Base-by-base conservation (phyloP, 2,888 invertebrate species). In the Ariolimax columbianus region DNA sequence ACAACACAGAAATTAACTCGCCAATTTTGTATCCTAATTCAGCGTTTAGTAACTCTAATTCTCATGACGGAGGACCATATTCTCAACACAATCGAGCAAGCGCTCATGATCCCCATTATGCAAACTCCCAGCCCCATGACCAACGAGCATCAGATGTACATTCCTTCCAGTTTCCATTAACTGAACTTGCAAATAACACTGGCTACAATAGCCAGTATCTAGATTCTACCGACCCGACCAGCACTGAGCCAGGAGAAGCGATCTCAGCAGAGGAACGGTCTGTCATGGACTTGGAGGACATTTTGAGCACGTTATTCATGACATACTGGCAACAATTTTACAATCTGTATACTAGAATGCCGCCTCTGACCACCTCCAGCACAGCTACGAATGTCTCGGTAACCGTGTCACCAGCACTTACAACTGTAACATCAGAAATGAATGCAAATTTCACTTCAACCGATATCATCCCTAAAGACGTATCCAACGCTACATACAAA, bases 271-370 rank as follows among this genome's bases (percentile, higher is more conserved):
- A 79, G 63, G 66, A 63, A 11, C 63, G 33, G 19, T 63, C 79
- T 30, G 36, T 47, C n/a, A 14, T 79, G 79, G 79, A 79, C 43
- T 63, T 79, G 9, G 79, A 79, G 43, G 79, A 79, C 3, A 66
- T 66, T 7, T 19, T 79, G 30, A 79, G 19, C 68, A 79, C 3
- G 23, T 17, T 79, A 11, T 79, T 78, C 59, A n/a, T 78, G n/a
- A 38, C 77, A n/a, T 79, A 79, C 66, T 79, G 79, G 79, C 79
- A 79, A 19, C 26, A 68, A 47, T 59, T 79, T 40, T 66, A 79
- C 43, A 66, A 47, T 7, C 43, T 79, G n/a, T 79, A 79, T 36
- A 63, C 79, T 9, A 38, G 47, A 40, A n/a, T 66, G 38, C 17
- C 43, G 9, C 33, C 43, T n/a, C 47, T 30, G 43, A 43, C 47